These are phyloP conservation scores for Diadema setosum DNA, from an alignment of 35 echinoderm and acorn worm species.

Conservation along the genomic window DNA sequence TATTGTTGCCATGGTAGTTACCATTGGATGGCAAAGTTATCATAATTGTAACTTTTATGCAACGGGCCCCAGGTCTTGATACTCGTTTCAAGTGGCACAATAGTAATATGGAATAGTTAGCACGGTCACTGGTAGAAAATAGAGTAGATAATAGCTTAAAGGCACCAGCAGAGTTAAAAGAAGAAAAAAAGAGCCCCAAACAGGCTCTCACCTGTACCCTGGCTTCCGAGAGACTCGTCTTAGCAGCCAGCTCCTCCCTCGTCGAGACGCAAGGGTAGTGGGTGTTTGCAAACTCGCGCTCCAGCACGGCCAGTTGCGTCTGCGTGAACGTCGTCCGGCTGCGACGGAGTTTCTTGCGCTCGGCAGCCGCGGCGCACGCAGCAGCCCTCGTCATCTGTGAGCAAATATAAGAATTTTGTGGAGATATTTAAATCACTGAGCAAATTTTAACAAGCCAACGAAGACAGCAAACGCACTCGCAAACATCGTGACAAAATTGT, in stretches of 20 bases:
- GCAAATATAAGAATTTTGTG: background rate
- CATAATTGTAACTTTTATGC: too few species aligned
- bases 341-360: constrained; percentile 77
- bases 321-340: constrained; percentile 89
- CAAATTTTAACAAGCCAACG: too few species aligned
- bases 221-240: constrained; percentile 93
- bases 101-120: too few species aligned
- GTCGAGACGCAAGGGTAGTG: constrained; percentile 90
- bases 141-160: too few species aligned
- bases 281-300: constrained; percentile 81
- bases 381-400: background rate
- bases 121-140: too few species aligned
- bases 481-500: too few species aligned
- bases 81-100: too few species aligned
- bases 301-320: constrained; percentile 66
- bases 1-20: too few species aligned
- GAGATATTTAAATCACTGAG: too few species aligned
- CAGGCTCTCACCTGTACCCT: constrained; percentile 95
- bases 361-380: background rate
- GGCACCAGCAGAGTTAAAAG: background rate
- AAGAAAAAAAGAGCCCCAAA: constrained; percentile 35
- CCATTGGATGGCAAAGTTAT: too few species aligned
- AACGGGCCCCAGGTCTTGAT: too few species aligned
- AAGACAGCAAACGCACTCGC: too few species aligned
- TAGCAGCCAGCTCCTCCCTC: constrained; percentile 69